phyloP scores from a whole-genome alignment of 2,888 invertebrate species.

The Biston stratarius region DNA sequence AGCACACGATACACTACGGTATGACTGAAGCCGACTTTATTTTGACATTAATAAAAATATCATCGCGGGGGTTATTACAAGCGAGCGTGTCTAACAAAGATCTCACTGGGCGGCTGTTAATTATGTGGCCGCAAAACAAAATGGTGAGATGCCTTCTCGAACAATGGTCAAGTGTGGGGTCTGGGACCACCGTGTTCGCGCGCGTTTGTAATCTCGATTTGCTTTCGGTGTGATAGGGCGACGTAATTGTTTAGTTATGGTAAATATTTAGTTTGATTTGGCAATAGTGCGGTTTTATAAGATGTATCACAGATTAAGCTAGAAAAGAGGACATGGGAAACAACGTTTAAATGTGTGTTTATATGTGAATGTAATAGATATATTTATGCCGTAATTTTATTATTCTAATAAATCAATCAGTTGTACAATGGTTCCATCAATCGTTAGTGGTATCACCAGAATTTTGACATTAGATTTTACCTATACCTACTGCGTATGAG shows the following conservation, averaged over 20 bases:
- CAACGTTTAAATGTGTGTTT: background rate
- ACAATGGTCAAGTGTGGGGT: constrained; percentile 81
- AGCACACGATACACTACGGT: constrained; percentile 59
- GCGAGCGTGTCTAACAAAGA: constrained; percentile 84
- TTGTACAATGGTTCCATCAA: too few species aligned
- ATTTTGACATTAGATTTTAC: too few species aligned
- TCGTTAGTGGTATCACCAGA: too few species aligned
- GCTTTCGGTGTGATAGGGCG: constrained; percentile 60
- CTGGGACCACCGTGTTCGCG: constrained; percentile 72
- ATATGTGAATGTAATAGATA: background rate
- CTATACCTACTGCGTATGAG: too few species aligned
- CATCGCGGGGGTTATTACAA: constrained; percentile 83
- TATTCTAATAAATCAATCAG: too few species aligned
- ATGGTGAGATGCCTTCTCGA: constrained; percentile 69
- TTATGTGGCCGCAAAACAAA: constrained; percentile 83
- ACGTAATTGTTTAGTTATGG: constrained; percentile 49
- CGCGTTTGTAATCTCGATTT: constrained; percentile 62
- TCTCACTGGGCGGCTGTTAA: constrained; percentile 85
- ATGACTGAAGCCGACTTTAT: constrained; percentile 73
- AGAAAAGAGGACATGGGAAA: background rate
- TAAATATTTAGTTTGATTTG: constrained; percentile 25
- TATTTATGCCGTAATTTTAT: too few species aligned
- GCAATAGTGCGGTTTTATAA: background rate
- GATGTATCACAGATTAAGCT: background rate
- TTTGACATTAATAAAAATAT: constrained; percentile 87